These are phyloP conservation scores for Oncorhynchus tshawytscha DNA, from an alignment of 2,113 vertebrate species.

Conservation along the genomic window DNA sequence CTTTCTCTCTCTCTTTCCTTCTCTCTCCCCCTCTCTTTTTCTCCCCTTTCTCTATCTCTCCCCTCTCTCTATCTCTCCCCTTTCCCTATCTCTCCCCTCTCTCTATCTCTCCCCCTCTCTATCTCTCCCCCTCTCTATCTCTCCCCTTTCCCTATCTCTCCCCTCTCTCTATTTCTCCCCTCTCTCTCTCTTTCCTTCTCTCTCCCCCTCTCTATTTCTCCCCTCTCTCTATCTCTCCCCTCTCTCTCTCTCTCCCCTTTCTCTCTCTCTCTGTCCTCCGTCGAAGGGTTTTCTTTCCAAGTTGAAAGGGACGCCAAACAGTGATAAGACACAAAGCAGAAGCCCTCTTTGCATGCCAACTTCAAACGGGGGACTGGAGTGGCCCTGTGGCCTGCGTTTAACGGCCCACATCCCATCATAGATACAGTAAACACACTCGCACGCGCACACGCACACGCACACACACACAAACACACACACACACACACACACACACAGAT, in stretches of 20 bases:
- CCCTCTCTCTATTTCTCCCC: too few relatives aligned
- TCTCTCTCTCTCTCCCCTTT: background rate
- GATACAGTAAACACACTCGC: background rate
- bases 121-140: background rate
- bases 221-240: slow-evolving; percentile 5
- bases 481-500: slow-evolving; percentile 29
- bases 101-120: too few relatives aligned
- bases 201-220: too few relatives aligned
- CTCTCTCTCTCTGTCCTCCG: background rate
- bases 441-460: rapidly evolving
- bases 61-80: background rate
- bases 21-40: background rate
- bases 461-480: too few relatives aligned
- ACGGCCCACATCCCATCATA: slow-evolving; percentile 44
- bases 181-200: too few relatives aligned
- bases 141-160: background rate
- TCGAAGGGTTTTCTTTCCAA: slow-evolving; percentile 32
- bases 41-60: background rate
- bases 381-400: slow-evolving; percentile 56
- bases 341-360: slow-evolving; percentile 49
- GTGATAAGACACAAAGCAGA: slow-evolving; percentile 62
- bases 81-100: background rate
- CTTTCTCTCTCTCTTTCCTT: background rate
- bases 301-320: slow-evolving; percentile 59
- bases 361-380: slow-evolving; percentile 51